phyloP scores from a whole-genome alignment of 2,797 vertebrate genomes.

The Hemibagrus guttatus region DNA sequence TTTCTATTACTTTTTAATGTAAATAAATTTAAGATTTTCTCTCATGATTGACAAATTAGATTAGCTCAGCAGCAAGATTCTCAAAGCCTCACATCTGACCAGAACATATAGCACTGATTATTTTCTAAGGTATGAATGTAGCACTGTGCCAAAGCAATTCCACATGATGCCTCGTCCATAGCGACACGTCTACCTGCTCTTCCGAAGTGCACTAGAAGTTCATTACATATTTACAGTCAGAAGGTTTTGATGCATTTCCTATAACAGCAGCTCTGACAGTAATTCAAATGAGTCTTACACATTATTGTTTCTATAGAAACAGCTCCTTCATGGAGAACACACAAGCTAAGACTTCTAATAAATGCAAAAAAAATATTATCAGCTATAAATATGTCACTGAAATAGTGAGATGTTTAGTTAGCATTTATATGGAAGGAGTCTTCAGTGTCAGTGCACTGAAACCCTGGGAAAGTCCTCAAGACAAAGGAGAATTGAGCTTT shows the following conservation, averaged over 20 bases:
- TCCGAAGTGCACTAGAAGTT: slow-evolving; percentile 24
- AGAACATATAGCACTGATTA: slow-evolving; percentile 14
- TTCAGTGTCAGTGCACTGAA: no score
- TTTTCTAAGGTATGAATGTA: slow-evolving; percentile 14
- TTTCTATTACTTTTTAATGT: neutral
- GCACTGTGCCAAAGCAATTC: slow-evolving; percentile 32
- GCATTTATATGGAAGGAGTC: neutral
- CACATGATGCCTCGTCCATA: slow-evolving; percentile 41
- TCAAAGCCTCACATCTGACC: neutral
- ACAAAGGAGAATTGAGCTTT: neutral
- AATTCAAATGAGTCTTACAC: neutral
- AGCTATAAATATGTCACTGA: neutral
- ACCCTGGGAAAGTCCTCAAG: neutral
- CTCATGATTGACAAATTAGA: slow-evolving; percentile 14
- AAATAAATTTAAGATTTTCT: neutral
- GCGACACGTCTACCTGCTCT: slow-evolving; percentile 28
- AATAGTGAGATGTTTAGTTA: neutral
- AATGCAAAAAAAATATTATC: neutral
- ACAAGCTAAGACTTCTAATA: neutral
- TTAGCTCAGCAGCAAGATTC: slow-evolving; percentile 2
- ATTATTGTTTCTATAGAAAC: neutral
- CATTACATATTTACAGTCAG: neutral
- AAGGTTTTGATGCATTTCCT: neutral
- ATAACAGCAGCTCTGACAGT: neutral
- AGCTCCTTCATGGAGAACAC: neutral